Conservation (phyloP, 2,113 vertebrate genomes). For the Campylomormyrus tamandua region DNA sequence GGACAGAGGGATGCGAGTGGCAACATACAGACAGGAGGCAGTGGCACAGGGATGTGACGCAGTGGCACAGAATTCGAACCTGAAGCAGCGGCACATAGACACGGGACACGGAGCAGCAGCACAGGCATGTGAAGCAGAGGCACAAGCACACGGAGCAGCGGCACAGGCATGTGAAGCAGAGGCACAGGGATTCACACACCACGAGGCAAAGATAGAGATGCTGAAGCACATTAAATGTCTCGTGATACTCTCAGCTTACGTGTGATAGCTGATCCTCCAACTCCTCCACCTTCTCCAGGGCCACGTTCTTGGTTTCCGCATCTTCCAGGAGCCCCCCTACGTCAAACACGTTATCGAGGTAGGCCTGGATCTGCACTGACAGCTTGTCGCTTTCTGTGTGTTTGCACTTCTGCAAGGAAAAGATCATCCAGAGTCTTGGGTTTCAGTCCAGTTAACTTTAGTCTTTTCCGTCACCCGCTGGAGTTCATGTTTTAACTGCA, state of each 20-base stretch:
- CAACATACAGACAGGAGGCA: no score
- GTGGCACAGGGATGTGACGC: no score
- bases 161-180: neutral
- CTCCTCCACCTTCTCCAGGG: constrained; percentile 93
- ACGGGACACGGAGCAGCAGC: no score
- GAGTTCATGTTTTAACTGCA: neutral
- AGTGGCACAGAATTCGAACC: no score
- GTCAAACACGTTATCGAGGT: constrained; percentile 39
- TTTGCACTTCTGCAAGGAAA: constrained; percentile 73
- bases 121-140: no score
- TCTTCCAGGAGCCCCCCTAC: neutral
- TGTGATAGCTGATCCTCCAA: constrained; percentile 93
- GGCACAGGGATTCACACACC: neutral
- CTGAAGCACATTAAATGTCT: neutral
- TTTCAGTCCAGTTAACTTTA: neutral
- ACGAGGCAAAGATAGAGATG: no score
- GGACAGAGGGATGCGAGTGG: neutral
- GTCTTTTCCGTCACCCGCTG: neutral
- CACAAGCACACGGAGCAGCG: neutral
- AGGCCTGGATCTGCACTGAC: constrained; percentile 94
- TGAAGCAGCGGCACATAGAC: neutral
- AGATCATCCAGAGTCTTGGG: neutral
- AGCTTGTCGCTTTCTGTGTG: constrained; percentile 96
- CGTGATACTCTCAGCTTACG: constrained; percentile 54
- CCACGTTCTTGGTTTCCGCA: constrained; percentile 67